phyloP scores from a whole-genome alignment of 2,888 invertebrate genomes.

The Eristalis arbustorum region DNA sequence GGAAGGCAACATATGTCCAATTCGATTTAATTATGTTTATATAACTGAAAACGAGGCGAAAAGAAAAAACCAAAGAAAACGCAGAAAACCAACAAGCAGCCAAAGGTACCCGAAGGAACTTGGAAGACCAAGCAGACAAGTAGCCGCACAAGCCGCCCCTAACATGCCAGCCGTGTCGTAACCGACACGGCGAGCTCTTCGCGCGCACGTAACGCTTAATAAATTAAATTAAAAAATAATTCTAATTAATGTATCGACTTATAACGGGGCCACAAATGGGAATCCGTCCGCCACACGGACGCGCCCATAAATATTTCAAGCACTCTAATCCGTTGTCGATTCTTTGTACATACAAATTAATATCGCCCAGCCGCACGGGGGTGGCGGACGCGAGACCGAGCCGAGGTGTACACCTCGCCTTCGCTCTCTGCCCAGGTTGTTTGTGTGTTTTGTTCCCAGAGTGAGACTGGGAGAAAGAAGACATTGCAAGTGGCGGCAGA shows the following conservation, averaged over 20 bases:
- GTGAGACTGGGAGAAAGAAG: no score
- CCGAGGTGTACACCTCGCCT: not conserved
- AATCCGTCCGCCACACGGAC: constrained; percentile 14
- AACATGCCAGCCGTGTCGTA: not conserved
- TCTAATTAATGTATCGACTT: constrained; percentile 15
- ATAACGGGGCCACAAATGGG: not conserved
- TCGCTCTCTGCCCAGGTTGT: no score
- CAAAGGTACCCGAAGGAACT: not conserved
- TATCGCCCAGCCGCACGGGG: no score
- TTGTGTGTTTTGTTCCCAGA: no score
- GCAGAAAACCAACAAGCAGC: not conserved
- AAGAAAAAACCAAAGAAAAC: not conserved
- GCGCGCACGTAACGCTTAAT: not conserved
- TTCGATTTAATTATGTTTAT: constrained; percentile 37
- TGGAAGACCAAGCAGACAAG: no score
- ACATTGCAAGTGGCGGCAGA: not conserved
- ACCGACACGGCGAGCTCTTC: not conserved
- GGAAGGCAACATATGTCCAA: constrained; percentile 31
- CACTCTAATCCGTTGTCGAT: not conserved
- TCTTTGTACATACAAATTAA: not conserved
- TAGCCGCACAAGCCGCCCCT: constrained; percentile 1
- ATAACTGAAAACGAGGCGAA: not conserved
- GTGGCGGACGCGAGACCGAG: no score
- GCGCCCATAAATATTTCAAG: constrained; percentile 9
- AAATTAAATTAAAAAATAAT: constrained; percentile 33